Conservation (phyloP, 35 echinoderm and acorn worm species). For the Ptychodera flava region DNA sequence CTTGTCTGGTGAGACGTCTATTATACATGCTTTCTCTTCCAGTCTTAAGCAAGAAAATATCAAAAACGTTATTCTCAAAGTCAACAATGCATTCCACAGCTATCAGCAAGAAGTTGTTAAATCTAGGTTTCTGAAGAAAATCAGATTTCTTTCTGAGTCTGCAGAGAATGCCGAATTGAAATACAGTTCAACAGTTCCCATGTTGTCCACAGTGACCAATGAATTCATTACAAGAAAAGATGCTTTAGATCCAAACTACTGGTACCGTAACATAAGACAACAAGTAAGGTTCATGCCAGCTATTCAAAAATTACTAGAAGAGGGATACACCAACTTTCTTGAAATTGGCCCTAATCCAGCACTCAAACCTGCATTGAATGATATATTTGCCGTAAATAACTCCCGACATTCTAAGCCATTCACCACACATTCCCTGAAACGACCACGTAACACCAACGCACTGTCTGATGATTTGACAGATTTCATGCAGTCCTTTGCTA, state of each 20-base stretch:
- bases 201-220: conserved; percentile 19
- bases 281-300: not conserved
- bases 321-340: conserved; percentile 12
- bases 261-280: conserved; percentile 7
- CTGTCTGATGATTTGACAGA: not conserved
- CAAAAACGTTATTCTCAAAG: not conserved
- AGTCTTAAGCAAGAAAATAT: not conserved
- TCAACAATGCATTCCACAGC: conserved; percentile 22
- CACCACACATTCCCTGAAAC: conserved; percentile 12
- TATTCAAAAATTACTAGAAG: not conserved
- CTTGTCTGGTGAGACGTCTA: not conserved
- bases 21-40: not conserved
- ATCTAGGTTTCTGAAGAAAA: not conserved
- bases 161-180: not conserved
- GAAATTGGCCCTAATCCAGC: conserved; percentile 15
- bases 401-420: not conserved
- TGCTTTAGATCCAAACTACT: not conserved
- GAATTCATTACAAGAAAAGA: conserved; percentile 3
- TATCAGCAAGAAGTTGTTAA: not conserved
- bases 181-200: not conserved
- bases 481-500: not conserved
- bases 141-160: not conserved
- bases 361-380: conserved; percentile 3
- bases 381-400: not conserved
- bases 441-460: conserved; percentile 5